A percentile compares a stretch with the other conserved stretches of the same genome.
phyloP scores from a whole-genome alignment of 2,888 invertebrate species.

The Itoplectis maculator region DNA sequence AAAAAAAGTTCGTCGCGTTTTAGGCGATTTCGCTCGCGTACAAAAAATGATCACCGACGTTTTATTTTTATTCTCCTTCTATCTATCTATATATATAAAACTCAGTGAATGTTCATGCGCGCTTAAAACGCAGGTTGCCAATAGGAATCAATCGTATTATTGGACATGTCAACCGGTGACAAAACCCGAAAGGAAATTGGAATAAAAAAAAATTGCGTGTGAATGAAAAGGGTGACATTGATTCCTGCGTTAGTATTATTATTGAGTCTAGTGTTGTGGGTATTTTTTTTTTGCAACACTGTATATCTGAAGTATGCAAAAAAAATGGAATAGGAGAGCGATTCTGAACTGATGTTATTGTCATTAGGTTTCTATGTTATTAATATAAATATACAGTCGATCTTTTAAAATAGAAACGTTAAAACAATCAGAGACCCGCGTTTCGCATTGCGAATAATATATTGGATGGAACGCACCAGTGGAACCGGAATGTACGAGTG shows the following conservation, averaged over 20 bases:
- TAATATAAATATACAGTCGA: no score
- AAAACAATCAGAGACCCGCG: neutral
- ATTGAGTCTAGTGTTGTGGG: constrained; percentile 17
- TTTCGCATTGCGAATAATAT: neutral
- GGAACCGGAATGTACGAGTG: neutral
- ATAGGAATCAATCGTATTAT: constrained; percentile 20
- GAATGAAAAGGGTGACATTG: constrained; percentile 11
- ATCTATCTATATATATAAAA: no score
- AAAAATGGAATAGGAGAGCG: constrained; percentile 26
- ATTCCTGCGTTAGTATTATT: constrained; percentile 34
- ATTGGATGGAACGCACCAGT: neutral
- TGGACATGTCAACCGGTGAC: constrained; percentile 25
- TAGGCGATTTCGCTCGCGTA: no score
- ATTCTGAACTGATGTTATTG: no score
- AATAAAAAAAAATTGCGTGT: neutral
- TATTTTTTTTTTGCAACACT: constrained; percentile 22
- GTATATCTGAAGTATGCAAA: constrained; percentile 8
- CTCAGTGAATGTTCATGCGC: neutral
- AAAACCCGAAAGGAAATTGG: neutral
- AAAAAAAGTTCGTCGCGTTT: no score
- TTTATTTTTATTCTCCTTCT: no score
- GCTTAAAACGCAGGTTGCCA: constrained; percentile 9
- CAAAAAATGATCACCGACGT: no score
- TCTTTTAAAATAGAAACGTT: no score
- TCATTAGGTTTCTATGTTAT: no score